Evolutionary conservation across 2,797 vertebrate genomes (phyloP).

Genomic region (Mastacembelus armatus): DNA sequence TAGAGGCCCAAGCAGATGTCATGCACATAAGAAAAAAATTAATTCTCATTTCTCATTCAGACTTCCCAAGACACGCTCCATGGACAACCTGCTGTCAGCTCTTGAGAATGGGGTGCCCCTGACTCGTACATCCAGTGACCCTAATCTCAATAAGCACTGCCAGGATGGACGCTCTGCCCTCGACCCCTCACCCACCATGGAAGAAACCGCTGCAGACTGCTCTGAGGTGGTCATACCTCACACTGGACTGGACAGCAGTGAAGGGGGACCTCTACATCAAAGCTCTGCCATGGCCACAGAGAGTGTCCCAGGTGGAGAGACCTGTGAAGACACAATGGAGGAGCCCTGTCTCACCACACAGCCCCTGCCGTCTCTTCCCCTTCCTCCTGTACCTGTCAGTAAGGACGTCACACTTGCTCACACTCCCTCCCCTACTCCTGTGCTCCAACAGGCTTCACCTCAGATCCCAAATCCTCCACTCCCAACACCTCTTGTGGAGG

Average conservation of each 20-base stretch:
- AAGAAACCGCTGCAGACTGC: conserved; percentile 61
- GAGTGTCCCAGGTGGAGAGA: conserved; percentile 31
- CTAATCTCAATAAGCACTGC: conserved; percentile 98
- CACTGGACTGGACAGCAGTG: conserved; percentile 34
- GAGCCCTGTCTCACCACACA: conserved; percentile 84
- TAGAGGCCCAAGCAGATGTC: conserved; percentile 45
- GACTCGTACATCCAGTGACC: conserved; percentile 97
- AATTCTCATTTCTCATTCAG: conserved; percentile 72
- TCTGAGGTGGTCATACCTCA: conserved; percentile 46
- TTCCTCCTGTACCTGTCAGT: conserved; percentile 62
- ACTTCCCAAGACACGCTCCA: conserved; percentile 97
- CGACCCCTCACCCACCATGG: conserved; percentile 78
- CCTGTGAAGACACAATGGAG: conserved; percentile 47
- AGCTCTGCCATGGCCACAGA: conserved; percentile 51
- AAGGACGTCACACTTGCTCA: conserved; percentile 32
- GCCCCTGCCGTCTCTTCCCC: conserved; percentile 79
- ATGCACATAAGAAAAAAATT: background rate
- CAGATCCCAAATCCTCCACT: conserved; percentile 58
- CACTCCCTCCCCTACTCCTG: conserved; percentile 57
- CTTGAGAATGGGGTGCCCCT: conserved; percentile 92
- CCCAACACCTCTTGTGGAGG: conserved; percentile 48
- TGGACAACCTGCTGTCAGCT: conserved; percentile 95
- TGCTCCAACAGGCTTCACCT: conserved; percentile 70
- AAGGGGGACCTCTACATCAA: conserved; percentile 44
- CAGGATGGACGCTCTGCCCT: conserved; percentile 87